These are phyloP conservation scores for Labrus mixtus DNA, from an alignment of 2,113 vertebrate genomes.

Conservation along the genomic window DNA sequence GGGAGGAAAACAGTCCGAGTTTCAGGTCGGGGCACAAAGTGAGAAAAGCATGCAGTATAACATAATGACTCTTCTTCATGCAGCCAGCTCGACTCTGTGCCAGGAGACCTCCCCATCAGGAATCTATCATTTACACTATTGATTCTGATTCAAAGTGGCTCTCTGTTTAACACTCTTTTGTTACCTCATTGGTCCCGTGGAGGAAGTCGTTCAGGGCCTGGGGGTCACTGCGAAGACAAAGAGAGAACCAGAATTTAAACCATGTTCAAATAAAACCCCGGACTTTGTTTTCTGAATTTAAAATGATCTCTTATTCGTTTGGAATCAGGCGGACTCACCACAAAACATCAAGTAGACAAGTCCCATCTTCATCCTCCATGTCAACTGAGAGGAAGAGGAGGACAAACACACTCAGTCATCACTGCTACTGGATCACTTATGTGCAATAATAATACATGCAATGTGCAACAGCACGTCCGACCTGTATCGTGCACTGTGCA, in stretches of 20 bases:
- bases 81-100: constrained; percentile 2
- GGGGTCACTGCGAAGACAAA: constrained; percentile 80
- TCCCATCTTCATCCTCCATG: constrained; percentile 90
- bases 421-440: too few relatives aligned
- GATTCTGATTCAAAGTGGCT: constrained; percentile 27
- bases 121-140: constrained; percentile 30
- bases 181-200: constrained; percentile 87
- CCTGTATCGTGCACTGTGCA: too few relatives aligned
- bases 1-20: constrained; percentile 53
- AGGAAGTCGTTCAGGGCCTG: constrained; percentile 89
- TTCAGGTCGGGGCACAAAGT: constrained; percentile 36
- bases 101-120: constrained; percentile 33
- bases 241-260: not conserved
- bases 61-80: constrained; percentile 22
- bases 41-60: constrained; percentile 34
- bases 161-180: constrained; percentile 21
- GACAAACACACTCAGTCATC: not conserved
- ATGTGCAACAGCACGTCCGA: too few relatives aligned
- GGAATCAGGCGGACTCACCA: constrained; percentile 76
- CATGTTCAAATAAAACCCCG: not conserved
- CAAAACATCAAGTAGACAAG: constrained; percentile 88
- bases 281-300: too few relatives aligned
- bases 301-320: too few relatives aligned
- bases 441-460: too few relatives aligned
- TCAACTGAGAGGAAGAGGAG: constrained; percentile 76